Evolutionary conservation across 2,113 vertebrate species (phyloP).

Genomic region (Trochalopteron elliotii): DNA sequence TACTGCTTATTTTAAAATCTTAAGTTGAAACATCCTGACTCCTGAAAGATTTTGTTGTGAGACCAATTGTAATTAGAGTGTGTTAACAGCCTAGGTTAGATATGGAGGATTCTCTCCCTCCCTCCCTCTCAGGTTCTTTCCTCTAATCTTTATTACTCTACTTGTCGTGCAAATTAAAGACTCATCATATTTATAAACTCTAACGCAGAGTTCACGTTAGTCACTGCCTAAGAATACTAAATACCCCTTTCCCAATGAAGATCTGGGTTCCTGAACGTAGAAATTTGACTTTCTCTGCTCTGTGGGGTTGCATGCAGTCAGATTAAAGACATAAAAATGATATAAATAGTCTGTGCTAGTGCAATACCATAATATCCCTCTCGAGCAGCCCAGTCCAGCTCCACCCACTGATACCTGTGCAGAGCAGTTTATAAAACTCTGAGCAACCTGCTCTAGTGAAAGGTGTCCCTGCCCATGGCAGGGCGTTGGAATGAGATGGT

Average conservation of each 20-base stretch:
- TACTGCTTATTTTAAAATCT: background rate
- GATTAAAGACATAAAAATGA: background rate
- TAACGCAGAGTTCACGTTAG: background rate
- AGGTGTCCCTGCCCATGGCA: background rate
- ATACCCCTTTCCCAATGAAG: background rate
- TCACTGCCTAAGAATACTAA: background rate
- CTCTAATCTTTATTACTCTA: conserved; percentile 4
- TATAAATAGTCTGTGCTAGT: background rate
- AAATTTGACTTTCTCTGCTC: background rate
- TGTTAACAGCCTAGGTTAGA: background rate
- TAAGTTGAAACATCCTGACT: background rate
- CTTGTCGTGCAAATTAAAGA: conserved; percentile 35
- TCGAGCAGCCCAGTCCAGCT: background rate
- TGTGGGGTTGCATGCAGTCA: background rate
- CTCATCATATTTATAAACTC: background rate
- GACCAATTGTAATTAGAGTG: background rate
- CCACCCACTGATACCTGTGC: background rate
- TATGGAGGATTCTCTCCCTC: background rate
- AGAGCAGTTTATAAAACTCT: background rate
- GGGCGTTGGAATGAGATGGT: rapidly evolving
- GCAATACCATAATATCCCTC: background rate
- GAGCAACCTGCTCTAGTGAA: background rate
- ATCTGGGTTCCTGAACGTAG: background rate
- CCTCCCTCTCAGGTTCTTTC: background rate
- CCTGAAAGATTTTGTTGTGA: background rate